These are phyloP conservation scores for Heliconius congener DNA, from an alignment of 1,140 invertebrate species.

Conservation along the genomic window DNA sequence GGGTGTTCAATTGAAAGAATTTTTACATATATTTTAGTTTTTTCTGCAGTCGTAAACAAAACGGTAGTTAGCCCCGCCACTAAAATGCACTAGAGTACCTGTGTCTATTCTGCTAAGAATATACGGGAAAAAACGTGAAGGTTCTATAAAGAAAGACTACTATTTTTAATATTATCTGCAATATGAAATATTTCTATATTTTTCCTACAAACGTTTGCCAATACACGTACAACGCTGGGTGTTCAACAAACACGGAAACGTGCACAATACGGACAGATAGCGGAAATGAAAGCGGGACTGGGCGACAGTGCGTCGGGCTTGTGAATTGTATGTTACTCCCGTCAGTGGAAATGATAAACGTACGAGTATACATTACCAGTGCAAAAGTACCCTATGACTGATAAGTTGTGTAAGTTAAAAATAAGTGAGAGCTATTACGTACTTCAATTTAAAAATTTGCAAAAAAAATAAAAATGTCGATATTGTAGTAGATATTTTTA, in stretches of 20 bases:
- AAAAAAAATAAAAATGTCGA: too few relatives aligned
- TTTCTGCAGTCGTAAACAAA: too few relatives aligned
- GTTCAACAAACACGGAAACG: constrained; percentile 24
- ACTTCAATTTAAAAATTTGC: too few relatives aligned
- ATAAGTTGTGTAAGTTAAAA: too few relatives aligned
- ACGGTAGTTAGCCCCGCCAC: too few relatives aligned
- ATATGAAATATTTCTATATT: neutral
- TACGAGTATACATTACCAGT: neutral
- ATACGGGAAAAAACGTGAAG: neutral
- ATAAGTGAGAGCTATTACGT: too few relatives aligned
- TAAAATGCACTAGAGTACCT: too few relatives aligned
- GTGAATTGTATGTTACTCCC: constrained; percentile 22
- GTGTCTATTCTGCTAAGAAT: too few relatives aligned
- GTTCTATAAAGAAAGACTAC: too few relatives aligned
- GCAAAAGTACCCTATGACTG: neutral
- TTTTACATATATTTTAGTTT: too few relatives aligned
- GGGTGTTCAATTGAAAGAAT: too few relatives aligned
- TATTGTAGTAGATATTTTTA: too few relatives aligned
- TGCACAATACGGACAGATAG: constrained; percentile 13
- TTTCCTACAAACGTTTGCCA: neutral
- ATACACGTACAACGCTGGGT: neutral
- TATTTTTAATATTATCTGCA: neutral
- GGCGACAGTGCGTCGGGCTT: constrained; percentile 24
- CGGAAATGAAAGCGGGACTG: constrained; percentile 45
- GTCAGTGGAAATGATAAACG: constrained; percentile 2